Evolutionary conservation across 2,113 vertebrate genomes (phyloP), one percentile per base, ranked within the genome.

Genomic region (Hymenochirus boettgeri): DNA sequence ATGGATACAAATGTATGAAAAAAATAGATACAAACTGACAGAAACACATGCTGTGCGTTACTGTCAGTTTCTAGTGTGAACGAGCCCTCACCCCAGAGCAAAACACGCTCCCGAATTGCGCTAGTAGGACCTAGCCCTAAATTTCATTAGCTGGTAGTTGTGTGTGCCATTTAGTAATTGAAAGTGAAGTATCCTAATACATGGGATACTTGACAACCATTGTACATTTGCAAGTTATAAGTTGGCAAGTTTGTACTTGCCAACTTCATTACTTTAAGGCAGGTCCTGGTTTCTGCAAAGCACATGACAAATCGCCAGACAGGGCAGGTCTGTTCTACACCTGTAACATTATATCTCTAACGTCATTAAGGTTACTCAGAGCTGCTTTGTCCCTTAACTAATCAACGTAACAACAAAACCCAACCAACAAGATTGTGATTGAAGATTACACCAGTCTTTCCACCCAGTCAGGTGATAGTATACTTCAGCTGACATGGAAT

Each of bases 181-280:
- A n/a, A n/a, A n/a, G n/a, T n/a, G n/a, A n/a, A n/a, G n/a, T n/a
- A n/a, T n/a, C n/a, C n/a, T n/a, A n/a, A n/a, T n/a, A n/a, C n/a
- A n/a, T n/a, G n/a, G n/a, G n/a, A n/a, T n/a, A n/a, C n/a, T n/a
- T n/a, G n/a, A n/a, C n/a, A n/a, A n/a, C n/a, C n/a, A n/a, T n/a
- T n/a, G n/a, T n/a, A n/a, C n/a, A n/a, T n/a, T n/a, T n/a, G n/a
- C n/a, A n/a, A n/a, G n/a, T n/a, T n/a, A n/a, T n/a, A n/a, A n/a
- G n/a, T n/a, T n/a, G n/a, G n/a, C n/a, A n/a, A 47, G 22, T 22
- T 19, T 31, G 5, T 10, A 46, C 11, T 31, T 21, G 12, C 31
- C 31, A 37, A 22, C 12, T 62, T 62, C 26, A 22, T 37, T 48
- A 45, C 22, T 45, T 21, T 11, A 37, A 66, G 55, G 50, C 64